Evolutionary conservation across 2,797 vertebrate genomes (phyloP).

Genomic region (Sciurus vulgaris): DNA sequence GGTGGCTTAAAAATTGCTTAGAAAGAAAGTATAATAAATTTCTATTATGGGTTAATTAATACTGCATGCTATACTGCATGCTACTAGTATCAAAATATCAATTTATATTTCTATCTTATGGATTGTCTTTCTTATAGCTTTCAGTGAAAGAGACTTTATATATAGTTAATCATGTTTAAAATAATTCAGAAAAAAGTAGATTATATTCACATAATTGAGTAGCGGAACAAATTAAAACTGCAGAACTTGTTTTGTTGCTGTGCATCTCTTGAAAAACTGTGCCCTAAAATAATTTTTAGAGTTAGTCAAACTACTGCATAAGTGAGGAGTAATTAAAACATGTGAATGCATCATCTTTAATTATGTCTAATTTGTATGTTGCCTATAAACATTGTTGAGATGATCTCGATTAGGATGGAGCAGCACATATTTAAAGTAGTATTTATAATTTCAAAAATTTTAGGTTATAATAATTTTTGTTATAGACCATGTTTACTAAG

Average conservation of each 20-base stretch:
- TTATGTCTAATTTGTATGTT: slow-evolving; percentile 80
- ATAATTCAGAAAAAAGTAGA: slow-evolving; percentile 64
- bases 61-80: neutral
- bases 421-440: slow-evolving; percentile 70
- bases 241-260: slow-evolving; percentile 58
- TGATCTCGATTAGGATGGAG: slow-evolving; percentile 55
- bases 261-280: slow-evolving; percentile 39
- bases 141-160: slow-evolving; percentile 11
- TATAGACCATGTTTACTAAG: slow-evolving; percentile 21
- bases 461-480: neutral
- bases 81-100: neutral
- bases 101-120: slow-evolving; percentile 5
- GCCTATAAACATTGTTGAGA: slow-evolving; percentile 71
- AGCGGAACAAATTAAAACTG: slow-evolving; percentile 47
- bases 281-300: slow-evolving; percentile 73
- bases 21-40: slow-evolving; percentile 24
- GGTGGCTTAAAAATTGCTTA: slow-evolving; percentile 1
- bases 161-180: slow-evolving; percentile 24
- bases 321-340: slow-evolving; percentile 73
- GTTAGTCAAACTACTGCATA: slow-evolving; percentile 70
- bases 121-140: slow-evolving; percentile 52
- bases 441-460: slow-evolving; percentile 69
- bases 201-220: slow-evolving; percentile 16
- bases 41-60: slow-evolving; percentile 24
- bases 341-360: slow-evolving; percentile 69